Percentiles rank a stretch among this genome's conserved stretches.
These are phyloP conservation scores for Seira sanloemensis DNA, from an alignment of 2,888 invertebrate species.

Conservation along the genomic window DNA sequence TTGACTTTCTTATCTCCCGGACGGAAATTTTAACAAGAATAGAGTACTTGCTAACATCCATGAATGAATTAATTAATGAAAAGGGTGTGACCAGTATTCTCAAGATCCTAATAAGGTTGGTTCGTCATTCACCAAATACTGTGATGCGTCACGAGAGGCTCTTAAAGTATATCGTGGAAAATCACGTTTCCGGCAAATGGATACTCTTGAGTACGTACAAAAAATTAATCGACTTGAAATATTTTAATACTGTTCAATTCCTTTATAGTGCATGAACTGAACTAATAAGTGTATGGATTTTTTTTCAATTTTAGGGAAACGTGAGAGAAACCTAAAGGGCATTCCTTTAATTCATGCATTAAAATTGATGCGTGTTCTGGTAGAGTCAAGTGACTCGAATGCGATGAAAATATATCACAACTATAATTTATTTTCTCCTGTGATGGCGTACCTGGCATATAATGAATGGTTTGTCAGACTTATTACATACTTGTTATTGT, in stretches of 20 bases:
- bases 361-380: slow-evolving; percentile 57
- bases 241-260: too few species aligned
- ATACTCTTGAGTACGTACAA: slow-evolving; percentile 26
- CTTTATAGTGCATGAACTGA: too few species aligned
- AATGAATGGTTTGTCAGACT: slow-evolving; percentile 48
- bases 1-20: slow-evolving; percentile 76
- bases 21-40: slow-evolving; percentile 64
- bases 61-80: slow-evolving; percentile 57
- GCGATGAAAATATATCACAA: slow-evolving; percentile 47
- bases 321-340: slow-evolving; percentile 38
- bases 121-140: slow-evolving; percentile 84
- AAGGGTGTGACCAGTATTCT: slow-evolving; percentile 82
- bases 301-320: slow-evolving; percentile 24
- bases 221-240: background rate
- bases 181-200: slow-evolving; percentile 57
- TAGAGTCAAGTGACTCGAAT: slow-evolving; percentile 43
- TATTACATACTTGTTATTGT: slow-evolving; percentile 1
- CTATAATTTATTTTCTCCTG: slow-evolving; percentile 50
- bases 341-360: slow-evolving; percentile 46
- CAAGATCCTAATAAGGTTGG: slow-evolving; percentile 87
- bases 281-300: background rate
- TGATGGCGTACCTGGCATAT: slow-evolving; percentile 60
- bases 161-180: slow-evolving; percentile 34
- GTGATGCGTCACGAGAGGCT: slow-evolving; percentile 41
- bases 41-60: slow-evolving; percentile 55